Percentiles rank a stretch among this genome's conserved stretches.
phyloP scores from a whole-genome alignment of 2,113 vertebrate species.

The Cygnus buccinator region DNA sequence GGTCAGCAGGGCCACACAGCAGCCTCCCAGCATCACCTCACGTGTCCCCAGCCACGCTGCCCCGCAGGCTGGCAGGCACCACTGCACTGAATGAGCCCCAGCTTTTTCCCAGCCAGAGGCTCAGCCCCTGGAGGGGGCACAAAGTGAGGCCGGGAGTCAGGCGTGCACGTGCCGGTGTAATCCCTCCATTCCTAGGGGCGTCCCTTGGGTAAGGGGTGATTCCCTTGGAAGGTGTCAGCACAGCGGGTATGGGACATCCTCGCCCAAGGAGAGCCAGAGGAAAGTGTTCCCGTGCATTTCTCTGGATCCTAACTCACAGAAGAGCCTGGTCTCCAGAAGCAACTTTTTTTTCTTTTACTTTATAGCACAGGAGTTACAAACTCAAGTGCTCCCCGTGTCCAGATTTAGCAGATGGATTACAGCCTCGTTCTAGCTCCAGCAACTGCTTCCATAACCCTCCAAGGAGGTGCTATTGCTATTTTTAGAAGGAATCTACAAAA shows the following conservation, averaged over 20 bases:
- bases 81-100: too few species aligned
- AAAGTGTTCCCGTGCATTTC: neutral
- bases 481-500: conserved; percentile 4
- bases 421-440: neutral
- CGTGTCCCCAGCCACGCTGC: neutral
- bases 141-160: too few species aligned
- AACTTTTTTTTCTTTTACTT: neutral
- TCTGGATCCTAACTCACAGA: rapidly evolving
- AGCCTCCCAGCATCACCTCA: too few species aligned
- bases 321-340: neutral
- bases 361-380: neutral
- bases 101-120: too few species aligned
- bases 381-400: rapidly evolving
- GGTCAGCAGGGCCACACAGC: neutral
- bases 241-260: neutral
- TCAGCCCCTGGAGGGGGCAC: too few species aligned
- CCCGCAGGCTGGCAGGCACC: too few species aligned
- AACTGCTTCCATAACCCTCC: neutral
- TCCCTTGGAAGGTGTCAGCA: neutral
- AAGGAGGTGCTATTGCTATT: neutral
- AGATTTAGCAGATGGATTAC: neutral
- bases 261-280: neutral
- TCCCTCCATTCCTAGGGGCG: too few species aligned
- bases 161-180: too few species aligned
- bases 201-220: neutral